Conservation (phyloP, 1,140 invertebrate species). For the Pseudomyrmex gracilis region DNA sequence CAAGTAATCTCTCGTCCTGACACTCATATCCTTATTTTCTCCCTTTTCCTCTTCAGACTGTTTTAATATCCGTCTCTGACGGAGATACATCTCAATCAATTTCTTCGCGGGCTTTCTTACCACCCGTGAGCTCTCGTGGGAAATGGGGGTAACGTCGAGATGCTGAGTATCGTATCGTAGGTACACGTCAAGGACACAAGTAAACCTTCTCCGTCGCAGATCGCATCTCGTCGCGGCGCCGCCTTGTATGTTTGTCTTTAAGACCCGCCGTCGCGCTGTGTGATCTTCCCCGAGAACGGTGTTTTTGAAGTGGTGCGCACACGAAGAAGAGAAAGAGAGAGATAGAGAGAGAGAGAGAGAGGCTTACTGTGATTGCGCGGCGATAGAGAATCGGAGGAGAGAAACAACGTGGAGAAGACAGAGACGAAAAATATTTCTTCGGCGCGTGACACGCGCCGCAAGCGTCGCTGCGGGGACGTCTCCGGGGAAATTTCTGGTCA, state of each 20-base stretch:
- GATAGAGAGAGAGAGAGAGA: no score
- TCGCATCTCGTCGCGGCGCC: slow-evolving; percentile 15
- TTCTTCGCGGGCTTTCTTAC: slow-evolving; percentile 68
- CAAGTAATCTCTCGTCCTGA: slow-evolving; percentile 58
- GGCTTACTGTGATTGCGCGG: background rate
- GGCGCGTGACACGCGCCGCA: slow-evolving; percentile 42
- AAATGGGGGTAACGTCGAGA: slow-evolving; percentile 65
- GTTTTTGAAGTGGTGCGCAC: background rate
- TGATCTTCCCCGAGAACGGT: slow-evolving; percentile 7
- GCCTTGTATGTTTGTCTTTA: background rate
- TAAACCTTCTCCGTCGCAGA: slow-evolving; percentile 34
- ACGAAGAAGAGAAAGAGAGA: background rate
- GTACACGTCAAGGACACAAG: slow-evolving; percentile 41
- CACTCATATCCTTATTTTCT: slow-evolving; percentile 62
- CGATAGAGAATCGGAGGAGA: slow-evolving; percentile 22
- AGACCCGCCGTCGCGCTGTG: background rate
- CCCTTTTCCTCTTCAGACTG: slow-evolving; percentile 57
- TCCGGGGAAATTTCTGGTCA: slow-evolving; percentile 73
- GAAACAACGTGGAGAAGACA: slow-evolving; percentile 32
- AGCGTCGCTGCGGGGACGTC: slow-evolving; percentile 44
- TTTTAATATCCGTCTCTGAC: slow-evolving; percentile 77
- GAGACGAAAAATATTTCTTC: slow-evolving; percentile 42
- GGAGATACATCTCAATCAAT: slow-evolving; percentile 79
- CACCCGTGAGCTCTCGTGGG: slow-evolving; percentile 60
- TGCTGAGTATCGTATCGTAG: background rate